Evolutionary conservation across 2,888 invertebrate genomes (phyloP).

Genomic region (Caenorhabditis sp.): DNA sequence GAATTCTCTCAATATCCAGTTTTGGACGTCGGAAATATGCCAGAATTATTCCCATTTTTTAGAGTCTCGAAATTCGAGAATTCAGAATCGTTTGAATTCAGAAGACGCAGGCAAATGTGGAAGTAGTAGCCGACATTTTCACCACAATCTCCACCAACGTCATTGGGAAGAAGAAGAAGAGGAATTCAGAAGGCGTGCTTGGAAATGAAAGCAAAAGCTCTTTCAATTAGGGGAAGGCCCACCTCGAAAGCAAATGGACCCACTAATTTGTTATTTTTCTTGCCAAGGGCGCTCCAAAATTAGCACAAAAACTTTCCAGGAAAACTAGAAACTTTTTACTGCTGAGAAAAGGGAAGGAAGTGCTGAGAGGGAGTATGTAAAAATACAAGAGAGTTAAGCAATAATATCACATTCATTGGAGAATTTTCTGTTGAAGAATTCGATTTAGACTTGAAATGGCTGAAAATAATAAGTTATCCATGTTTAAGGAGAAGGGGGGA

Average conservation of each 20-base stretch:
- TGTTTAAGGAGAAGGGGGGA: slow-evolving; percentile 20
- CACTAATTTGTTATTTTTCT: slow-evolving; percentile 29
- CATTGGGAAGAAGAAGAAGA: neutral
- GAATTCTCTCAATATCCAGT: slow-evolving; percentile 55
- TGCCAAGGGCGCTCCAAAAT: neutral
- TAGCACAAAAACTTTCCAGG: slow-evolving; percentile 5
- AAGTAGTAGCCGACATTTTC: neutral
- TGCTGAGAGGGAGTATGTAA: neutral
- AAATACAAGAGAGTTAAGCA: neutral
- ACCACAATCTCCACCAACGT: neutral
- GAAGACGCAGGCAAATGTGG: neutral
- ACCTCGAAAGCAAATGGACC: slow-evolving; percentile 13
- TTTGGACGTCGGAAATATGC: slow-evolving; percentile 59
- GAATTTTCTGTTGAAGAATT: neutral
- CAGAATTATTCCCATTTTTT: slow-evolving; percentile 52
- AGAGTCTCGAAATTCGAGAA: slow-evolving; percentile 5
- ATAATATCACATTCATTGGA: slow-evolving; percentile 8
- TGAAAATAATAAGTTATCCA: neutral
- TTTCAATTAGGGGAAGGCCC: slow-evolving; percentile 17
- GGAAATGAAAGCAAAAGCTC: neutral
- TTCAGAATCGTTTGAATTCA: slow-evolving; percentile 12
- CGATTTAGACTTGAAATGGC: slow-evolving; percentile 4
- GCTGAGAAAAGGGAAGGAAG: neutral
- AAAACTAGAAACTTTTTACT: too few species aligned
- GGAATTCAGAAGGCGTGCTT: neutral